Evolutionary conservation across 2,797 vertebrate species (phyloP).

Genomic region (Chaetophractus vellerosus): DNA sequence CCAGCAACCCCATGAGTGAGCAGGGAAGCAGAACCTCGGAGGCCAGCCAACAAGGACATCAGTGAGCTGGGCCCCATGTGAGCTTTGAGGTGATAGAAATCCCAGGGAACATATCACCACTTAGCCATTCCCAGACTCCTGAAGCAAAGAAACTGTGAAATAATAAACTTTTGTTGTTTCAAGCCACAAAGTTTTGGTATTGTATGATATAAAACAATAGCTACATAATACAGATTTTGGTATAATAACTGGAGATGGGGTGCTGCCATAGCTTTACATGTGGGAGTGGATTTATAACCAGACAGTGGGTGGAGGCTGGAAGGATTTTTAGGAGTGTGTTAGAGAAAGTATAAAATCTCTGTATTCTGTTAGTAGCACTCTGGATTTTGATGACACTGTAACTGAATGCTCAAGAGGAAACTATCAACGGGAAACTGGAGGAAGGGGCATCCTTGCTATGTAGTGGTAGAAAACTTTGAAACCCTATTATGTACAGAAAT

Average conservation of each 20-base stretch:
- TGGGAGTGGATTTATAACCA: conserved; percentile 25
- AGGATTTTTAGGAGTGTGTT: conserved; percentile 20
- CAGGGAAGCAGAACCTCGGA: background rate
- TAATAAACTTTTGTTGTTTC: background rate
- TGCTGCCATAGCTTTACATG: background rate
- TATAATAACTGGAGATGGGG: background rate
- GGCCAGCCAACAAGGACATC: background rate
- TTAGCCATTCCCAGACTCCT: background rate
- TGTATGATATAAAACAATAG: background rate
- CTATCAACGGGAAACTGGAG: background rate
- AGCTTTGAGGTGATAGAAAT: background rate
- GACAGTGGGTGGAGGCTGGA: background rate
- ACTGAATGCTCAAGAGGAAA: conserved; percentile 39
- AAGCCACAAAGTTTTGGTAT: conserved; percentile 10
- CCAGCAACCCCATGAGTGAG: background rate
- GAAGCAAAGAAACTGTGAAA: background rate
- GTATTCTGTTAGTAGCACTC: background rate
- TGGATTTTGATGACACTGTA: background rate
- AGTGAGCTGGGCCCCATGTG: background rate
- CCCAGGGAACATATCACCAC: background rate
- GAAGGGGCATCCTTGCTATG: conserved; percentile 30
- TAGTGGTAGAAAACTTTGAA: conserved; percentile 7
- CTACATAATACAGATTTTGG: conserved; percentile 34
- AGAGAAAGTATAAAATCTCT: conserved; percentile 1
- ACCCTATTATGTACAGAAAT: background rate